These are phyloP conservation scores for Heterohyrax brucei DNA, from an alignment of 2,797 vertebrate genomes.

Conservation along the genomic window DNA sequence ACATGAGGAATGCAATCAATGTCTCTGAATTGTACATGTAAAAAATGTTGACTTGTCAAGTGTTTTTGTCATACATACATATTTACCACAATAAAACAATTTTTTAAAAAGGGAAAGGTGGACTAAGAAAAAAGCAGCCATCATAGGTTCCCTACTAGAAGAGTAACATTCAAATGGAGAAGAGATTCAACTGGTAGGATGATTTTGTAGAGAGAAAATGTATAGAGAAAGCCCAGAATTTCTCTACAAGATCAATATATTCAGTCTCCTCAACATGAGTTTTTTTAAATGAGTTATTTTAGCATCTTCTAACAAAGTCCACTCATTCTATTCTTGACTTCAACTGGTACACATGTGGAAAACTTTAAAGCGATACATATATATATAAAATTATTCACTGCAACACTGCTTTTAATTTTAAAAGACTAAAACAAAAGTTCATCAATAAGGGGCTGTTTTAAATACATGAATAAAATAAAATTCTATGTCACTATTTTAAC, in stretches of 20 bases:
- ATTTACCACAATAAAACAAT: too few species aligned
- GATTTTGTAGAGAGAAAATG: neutral
- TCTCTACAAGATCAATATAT: neutral
- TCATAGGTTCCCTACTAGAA: neutral
- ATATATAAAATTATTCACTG: neutral
- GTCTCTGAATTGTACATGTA: neutral
- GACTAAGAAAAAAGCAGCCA: neutral
- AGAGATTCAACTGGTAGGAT: neutral
- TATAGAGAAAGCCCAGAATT: neutral
- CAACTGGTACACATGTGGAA: neutral
- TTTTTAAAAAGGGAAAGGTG: too few species aligned
- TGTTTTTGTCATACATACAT: too few species aligned
- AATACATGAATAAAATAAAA: too few species aligned
- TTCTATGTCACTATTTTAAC: too few species aligned
- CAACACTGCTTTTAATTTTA: neutral
- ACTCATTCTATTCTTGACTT: neutral
- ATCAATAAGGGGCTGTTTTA: neutral
- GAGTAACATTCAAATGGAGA: neutral
- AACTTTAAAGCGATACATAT: neutral
- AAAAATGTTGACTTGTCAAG: neutral
- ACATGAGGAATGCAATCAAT: neutral
- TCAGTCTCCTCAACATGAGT: neutral
- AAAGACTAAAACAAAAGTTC: neutral
- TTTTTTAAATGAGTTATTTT: neutral
- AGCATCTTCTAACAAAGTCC: neutral